These are phyloP conservation scores for Candidula unifasciata DNA, from an alignment of 2,888 invertebrate genomes.

Conservation along the genomic window DNA sequence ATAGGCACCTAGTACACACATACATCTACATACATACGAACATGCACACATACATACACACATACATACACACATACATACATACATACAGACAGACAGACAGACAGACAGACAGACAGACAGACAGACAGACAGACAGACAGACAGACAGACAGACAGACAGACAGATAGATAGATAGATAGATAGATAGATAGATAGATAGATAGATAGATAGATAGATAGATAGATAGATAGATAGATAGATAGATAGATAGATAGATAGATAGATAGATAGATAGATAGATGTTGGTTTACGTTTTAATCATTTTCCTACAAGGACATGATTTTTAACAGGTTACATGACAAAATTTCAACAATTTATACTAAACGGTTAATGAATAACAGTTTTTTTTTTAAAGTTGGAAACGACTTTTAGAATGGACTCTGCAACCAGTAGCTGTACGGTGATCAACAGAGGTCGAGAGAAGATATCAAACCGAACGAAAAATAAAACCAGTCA, in stretches of 20 bases:
- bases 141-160: neutral
- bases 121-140: neutral
- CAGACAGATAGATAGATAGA: neutral
- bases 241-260: conserved; percentile 40
- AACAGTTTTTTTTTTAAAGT: too few relatives aligned
- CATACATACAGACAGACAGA: neutral
- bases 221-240: neutral
- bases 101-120: neutral
- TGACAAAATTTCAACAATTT: too few relatives aligned
- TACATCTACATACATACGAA: neutral
- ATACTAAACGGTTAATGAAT: too few relatives aligned
- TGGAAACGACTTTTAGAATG: too few relatives aligned
- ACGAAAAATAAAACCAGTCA: too few relatives aligned
- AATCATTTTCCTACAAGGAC: too few relatives aligned
- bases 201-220: neutral
- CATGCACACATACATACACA: neutral
- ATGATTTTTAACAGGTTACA: too few relatives aligned
- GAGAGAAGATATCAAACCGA: too few relatives aligned
- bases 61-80: neutral
- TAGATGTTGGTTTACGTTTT: too few relatives aligned
- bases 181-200: conserved; percentile 33
- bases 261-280: conserved; percentile 25
- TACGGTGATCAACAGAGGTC: too few relatives aligned
- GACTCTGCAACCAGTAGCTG: too few relatives aligned
- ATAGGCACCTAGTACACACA: neutral